Conservation (phyloP, 2,797 vertebrate species). For the Selene dorsalis region DNA sequence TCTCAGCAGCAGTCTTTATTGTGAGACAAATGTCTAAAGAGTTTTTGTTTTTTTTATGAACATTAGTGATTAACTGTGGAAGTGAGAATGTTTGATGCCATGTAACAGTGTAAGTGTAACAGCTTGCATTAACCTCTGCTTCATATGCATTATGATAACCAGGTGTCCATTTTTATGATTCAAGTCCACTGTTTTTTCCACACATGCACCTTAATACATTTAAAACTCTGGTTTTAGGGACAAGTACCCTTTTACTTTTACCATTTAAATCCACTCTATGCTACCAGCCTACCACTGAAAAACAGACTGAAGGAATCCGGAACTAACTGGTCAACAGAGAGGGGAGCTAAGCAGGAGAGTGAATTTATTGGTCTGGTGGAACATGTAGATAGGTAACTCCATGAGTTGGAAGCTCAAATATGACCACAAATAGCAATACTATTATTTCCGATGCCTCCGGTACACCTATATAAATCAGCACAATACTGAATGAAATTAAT, state of each 20-base stretch:
- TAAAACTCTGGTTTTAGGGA: no score
- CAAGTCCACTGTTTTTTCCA: neutral
- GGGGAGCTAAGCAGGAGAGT: no score
- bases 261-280: no score
- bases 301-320: neutral
- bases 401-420: neutral
- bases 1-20: neutral
- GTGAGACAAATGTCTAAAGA: neutral
- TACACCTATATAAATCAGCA: neutral
- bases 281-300: neutral
- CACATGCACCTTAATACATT: neutral
- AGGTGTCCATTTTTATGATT: neutral
- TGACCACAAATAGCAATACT: neutral
- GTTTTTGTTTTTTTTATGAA: neutral
- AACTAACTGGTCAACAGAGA: no score
- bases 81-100: neutral
- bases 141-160: neutral
- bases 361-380: neutral
- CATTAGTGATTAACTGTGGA: neutral
- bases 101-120: neutral
- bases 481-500: neutral
- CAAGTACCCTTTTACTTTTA: no score
- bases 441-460: neutral
- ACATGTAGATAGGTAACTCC: neutral
- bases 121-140: neutral